Conservation (phyloP, 2,113 vertebrate species). For the Melanostigma gelatinosum region DNA sequence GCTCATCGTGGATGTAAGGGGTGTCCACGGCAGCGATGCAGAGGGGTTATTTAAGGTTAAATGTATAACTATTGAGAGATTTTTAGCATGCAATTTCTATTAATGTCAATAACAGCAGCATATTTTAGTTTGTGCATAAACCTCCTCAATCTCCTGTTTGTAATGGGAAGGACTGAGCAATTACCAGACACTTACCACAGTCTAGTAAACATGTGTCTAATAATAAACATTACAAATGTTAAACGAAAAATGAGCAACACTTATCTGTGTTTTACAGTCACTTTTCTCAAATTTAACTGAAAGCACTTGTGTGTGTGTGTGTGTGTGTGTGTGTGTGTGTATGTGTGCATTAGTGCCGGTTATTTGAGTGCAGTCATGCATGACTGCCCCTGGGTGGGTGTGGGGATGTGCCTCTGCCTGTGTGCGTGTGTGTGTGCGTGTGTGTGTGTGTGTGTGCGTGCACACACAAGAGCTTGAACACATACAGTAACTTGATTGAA, state of each 20-base stretch:
- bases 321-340: constrained; percentile 7
- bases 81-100: constrained; percentile 15
- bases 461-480: not conserved
- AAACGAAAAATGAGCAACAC: constrained; percentile 25
- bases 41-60: not conserved
- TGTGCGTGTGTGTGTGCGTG: not conserved
- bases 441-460: constrained; percentile 7
- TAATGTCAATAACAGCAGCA: constrained; percentile 14
- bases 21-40: not conserved
- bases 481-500: constrained; percentile 54
- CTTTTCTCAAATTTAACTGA: constrained; percentile 21
- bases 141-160: constrained; percentile 10
- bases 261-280: constrained; percentile 36
- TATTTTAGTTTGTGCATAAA: constrained; percentile 19
- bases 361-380: constrained; percentile 40
- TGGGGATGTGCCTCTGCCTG: not conserved
- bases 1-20: not conserved
- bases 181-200: constrained; percentile 16
- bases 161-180: constrained; percentile 19
- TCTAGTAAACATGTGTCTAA: constrained; percentile 6
- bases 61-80: not conserved
- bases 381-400: constrained; percentile 9
- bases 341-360: constrained; percentile 29
- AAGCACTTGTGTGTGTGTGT: constrained; percentile 6
- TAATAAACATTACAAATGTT: constrained; percentile 23